Percentiles rank a stretch among this genome's conserved stretches.
Conservation (phyloP, 2,797 vertebrate species). For the Limosa lapponica region DNA sequence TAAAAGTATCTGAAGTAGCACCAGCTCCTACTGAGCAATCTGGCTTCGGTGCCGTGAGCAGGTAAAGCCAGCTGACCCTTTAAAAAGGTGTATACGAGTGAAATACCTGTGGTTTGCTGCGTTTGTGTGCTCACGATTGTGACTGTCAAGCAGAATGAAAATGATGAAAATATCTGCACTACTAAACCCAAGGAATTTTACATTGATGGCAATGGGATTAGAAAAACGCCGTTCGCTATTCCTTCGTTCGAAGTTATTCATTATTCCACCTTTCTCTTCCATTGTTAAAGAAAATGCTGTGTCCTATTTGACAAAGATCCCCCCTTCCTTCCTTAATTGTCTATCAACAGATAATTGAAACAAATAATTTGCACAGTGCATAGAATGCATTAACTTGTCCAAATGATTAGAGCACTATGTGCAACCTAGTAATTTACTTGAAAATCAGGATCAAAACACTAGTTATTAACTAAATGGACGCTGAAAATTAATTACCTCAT, state of each 20-base stretch:
- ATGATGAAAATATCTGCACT: not conserved
- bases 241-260: not conserved
- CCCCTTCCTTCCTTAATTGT: not conserved
- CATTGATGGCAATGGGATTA: not conserved
- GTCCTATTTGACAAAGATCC: not conserved
- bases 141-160: not conserved
- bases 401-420: not conserved
- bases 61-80: not conserved
- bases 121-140: not conserved
- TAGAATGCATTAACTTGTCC: not conserved
- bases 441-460: not conserved
- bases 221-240: not conserved
- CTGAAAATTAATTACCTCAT: not conserved
- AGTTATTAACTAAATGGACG: not conserved
- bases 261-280: not conserved
- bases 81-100: not conserved
- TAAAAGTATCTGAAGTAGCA: not conserved
- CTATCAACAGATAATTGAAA: not conserved
- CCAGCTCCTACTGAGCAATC: not conserved
- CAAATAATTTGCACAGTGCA: not conserved
- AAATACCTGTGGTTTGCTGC: not conserved
- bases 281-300: not conserved
- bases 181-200: not conserved
- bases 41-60: not conserved
- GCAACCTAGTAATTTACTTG: not conserved